Percentiles rank a stretch among this genome's conserved stretches.
Conservation (phyloP, 2,113 vertebrate genomes). For the Galbula dea region DNA sequence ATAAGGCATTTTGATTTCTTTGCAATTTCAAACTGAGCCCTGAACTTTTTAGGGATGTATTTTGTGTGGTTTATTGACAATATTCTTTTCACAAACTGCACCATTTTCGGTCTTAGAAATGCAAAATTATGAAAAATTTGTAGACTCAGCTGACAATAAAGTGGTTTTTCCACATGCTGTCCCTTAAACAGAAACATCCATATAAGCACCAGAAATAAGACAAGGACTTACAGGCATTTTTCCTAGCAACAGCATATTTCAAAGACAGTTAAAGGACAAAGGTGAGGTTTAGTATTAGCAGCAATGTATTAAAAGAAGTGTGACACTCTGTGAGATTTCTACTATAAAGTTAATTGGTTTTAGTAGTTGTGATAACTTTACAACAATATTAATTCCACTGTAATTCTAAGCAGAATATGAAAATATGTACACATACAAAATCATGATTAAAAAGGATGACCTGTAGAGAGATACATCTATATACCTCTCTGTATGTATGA, state of each 20-base stretch:
- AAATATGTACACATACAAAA: background rate
- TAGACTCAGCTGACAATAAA: background rate
- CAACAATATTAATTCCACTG: background rate
- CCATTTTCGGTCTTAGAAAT: background rate
- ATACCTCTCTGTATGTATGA: background rate
- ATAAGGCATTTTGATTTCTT: background rate
- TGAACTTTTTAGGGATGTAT: background rate
- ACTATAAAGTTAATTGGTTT: constrained; percentile 39
- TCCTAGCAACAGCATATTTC: constrained; percentile 27
- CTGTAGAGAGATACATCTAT: fast-evolving
- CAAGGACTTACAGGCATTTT: background rate
- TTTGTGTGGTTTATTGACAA: background rate
- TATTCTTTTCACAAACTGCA: background rate
- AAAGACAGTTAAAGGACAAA: constrained; percentile 36
- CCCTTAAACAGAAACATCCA: constrained; percentile 51
- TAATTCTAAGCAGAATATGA: background rate
- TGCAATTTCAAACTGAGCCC: background rate
- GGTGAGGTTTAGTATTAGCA: background rate
- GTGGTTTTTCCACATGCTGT: background rate
- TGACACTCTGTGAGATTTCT: constrained; percentile 14
- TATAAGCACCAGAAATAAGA: background rate
- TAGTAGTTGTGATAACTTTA: background rate
- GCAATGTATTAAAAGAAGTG: background rate
- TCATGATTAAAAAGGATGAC: background rate
- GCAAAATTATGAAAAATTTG: background rate